Conservation (phyloP, 1,140 invertebrate species). For the Zaprionus inermis region DNA sequence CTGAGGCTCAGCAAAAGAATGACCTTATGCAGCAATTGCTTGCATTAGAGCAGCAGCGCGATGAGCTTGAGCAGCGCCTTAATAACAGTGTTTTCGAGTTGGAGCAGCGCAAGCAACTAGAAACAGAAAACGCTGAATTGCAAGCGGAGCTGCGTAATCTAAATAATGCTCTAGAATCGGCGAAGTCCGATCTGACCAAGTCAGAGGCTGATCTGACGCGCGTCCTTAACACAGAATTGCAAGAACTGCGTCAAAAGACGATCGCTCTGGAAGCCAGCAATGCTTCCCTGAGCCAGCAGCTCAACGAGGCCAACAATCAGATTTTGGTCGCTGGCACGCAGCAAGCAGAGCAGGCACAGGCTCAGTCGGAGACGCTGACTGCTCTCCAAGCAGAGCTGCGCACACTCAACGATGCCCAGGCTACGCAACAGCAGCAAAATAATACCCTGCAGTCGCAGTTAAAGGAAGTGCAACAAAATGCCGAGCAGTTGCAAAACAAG, state of each 20-base stretch:
- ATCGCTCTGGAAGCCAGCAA: conserved; percentile 50
- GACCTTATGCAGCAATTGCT: conserved; percentile 68
- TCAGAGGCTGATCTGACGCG: conserved; percentile 54
- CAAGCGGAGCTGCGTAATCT: conserved; percentile 74
- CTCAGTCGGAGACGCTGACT: conserved; percentile 51
- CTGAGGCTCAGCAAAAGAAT: conserved; percentile 73
- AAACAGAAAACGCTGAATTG: conserved; percentile 67
- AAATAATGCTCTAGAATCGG: conserved; percentile 69
- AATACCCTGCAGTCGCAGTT: conserved; percentile 65
- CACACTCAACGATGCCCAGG: conserved; percentile 47
- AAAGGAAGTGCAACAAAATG: conserved; percentile 55
- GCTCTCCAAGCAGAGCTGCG: conserved; percentile 50
- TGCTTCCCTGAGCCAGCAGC: conserved; percentile 41
- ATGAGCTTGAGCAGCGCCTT: conserved; percentile 72
- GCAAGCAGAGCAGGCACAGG: conserved; percentile 64
- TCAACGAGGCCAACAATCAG: conserved; percentile 55
- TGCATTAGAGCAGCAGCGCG: conserved; percentile 71
- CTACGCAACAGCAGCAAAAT: conserved; percentile 52
- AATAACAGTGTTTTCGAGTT: conserved; percentile 79
- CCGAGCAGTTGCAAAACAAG: conserved; percentile 59
- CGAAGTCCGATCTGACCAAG: conserved; percentile 57
- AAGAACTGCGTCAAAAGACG: conserved; percentile 54
- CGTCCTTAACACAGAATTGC: conserved; percentile 62
- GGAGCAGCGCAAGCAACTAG: conserved; percentile 72
- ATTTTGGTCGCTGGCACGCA: conserved; percentile 53